phyloP scores from a whole-genome alignment of 30 jellyfish, hydroid and myxozoan genomes.

The Aurelia sp. region DNA sequence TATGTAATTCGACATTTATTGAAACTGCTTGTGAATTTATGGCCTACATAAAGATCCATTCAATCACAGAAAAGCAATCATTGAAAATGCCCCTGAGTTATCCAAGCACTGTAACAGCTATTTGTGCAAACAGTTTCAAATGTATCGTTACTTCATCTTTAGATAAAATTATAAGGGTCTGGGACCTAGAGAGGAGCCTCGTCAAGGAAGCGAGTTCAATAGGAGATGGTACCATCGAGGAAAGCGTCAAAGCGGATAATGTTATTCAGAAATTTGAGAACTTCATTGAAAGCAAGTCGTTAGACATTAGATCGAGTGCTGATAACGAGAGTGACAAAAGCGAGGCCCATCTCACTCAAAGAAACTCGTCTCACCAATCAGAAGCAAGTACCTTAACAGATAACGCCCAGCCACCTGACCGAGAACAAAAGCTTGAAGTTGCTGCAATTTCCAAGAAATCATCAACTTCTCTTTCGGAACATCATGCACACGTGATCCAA shows the following conservation, averaged over 20 bases:
- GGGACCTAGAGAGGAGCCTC: conserved; percentile 74
- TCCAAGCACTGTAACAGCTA: conserved; percentile 57
- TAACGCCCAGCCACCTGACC: too few species aligned
- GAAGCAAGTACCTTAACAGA: background rate
- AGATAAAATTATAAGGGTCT: conserved; percentile 71
- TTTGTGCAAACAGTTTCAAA: conserved; percentile 43
- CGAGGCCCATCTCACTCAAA: background rate
- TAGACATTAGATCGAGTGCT: background rate
- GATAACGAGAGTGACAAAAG: background rate
- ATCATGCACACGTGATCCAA: background rate
- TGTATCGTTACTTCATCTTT: conserved; percentile 67
- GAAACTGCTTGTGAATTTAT: conserved; percentile 60
- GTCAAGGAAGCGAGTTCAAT: conserved; percentile 8
- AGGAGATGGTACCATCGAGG: background rate
- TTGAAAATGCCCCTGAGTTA: conserved; percentile 34
- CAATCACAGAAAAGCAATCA: conserved; percentile 33
- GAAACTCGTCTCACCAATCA: background rate
- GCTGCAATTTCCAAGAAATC: background rate
- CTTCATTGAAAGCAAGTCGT: background rate
- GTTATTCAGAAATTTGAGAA: background rate
- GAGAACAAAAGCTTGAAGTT: background rate
- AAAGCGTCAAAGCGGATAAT: background rate
- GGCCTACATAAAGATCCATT: conserved; percentile 41
- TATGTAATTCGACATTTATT: conserved; percentile 47
- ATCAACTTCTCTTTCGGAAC: background rate